These are phyloP conservation scores for Zosterops borbonicus DNA, from an alignment of 2,113 vertebrate species.

Conservation along the genomic window DNA sequence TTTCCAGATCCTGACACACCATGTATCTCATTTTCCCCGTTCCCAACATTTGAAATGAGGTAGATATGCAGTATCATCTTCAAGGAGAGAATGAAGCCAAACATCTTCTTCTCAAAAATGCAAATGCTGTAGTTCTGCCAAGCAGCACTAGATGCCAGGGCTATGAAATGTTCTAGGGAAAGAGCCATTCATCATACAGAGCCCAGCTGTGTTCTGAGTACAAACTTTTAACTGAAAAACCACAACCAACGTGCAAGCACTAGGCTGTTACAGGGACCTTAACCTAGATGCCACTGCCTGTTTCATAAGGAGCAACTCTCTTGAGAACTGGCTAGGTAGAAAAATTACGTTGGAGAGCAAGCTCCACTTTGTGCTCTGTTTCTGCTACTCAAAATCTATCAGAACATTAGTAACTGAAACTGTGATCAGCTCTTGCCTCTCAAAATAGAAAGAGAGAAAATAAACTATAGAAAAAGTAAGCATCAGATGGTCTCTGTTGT, in stretches of 20 bases:
- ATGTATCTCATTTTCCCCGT: neutral
- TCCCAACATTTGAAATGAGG: neutral
- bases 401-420: neutral
- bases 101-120: neutral
- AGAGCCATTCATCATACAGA: neutral
- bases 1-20: neutral
- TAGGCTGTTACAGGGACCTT: neutral
- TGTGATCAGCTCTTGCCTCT: neutral
- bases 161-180: neutral
- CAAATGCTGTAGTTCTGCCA: neutral
- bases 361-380: neutral
- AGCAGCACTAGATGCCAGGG: neutral
- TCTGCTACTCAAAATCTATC: neutral
- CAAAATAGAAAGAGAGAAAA: neutral
- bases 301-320: conserved; percentile 20
- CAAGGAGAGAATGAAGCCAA: neutral
- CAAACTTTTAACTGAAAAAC: neutral
- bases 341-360: neutral
- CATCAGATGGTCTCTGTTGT: neutral
- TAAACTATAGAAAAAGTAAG: neutral
- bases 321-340: neutral
- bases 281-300: conserved; percentile 34
- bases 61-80: neutral
- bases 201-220: neutral
- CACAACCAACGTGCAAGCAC: neutral